Evolutionary conservation across 2,888 invertebrate genomes (phyloP), one percentile per base, ranked within the genome.

Genomic region (Phaedon cochleariae): DNA sequence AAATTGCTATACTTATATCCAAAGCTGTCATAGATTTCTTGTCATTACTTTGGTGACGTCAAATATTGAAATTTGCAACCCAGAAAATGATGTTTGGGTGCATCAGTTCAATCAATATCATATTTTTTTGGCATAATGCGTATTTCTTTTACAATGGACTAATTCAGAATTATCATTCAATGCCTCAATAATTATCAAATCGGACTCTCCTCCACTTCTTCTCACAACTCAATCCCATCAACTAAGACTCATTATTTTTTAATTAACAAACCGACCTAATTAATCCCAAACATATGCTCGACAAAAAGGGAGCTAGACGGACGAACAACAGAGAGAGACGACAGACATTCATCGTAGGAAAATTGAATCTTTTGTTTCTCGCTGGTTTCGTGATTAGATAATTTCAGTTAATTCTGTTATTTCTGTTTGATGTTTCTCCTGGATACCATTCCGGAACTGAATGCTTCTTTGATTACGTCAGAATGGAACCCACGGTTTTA

Each of bases 231-330:
- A 65, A 67, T 65, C 63, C 59, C 9, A 55, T 45, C 57, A 45
- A 10, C 29, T 45, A 26, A 55, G 64, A 65, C 72, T 76, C 72
- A 74, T 76, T 76, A 76, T 76, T 74, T 74, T 73, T 76, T 76
- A 75, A 76, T 75, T 76, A 74, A 73, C 72, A 71, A 64, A 68
- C 62, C 64, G 63, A 70, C 73, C 71, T 75, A 74, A 75, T 75
- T 75, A 74, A 73, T 71, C 67, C 61, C 65, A 71, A 74, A 74
- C 75, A 66, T 62, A 58, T 62, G 66, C 55, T 22, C 9, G 49
- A 53, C 55, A 51, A 46, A 59, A 55, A 20, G 49, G 59, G 15
- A 41, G 2, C n/a, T 2, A 41, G 41, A 41, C 6, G 41, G 15
- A 41, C 41, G 41, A 41, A 15, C 41, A n/a, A 54, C 21, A 54